These are phyloP conservation scores for Sus cebifrons DNA, from an alignment of 2,797 vertebrate species.

Conservation along the genomic window DNA sequence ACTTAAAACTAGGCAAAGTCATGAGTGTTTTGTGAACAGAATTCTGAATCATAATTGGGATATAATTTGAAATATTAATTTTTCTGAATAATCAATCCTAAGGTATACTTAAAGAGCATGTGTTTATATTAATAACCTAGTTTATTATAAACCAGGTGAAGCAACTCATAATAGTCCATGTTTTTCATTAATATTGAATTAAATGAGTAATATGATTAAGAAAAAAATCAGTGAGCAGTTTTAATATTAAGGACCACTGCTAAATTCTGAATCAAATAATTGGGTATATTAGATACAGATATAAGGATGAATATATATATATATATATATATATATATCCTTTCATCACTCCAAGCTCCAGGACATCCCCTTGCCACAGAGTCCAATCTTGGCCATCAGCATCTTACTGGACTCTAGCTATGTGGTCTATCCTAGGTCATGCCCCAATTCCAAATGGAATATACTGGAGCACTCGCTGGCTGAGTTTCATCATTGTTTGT, in stretches of 20 bases:
- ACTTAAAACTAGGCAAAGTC: slow-evolving; percentile 15
- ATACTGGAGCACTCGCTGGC: background rate
- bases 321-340: background rate
- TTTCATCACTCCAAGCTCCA: background rate
- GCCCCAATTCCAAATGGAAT: background rate
- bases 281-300: background rate
- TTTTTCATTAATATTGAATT: slow-evolving; percentile 12
- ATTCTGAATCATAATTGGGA: slow-evolving; percentile 32
- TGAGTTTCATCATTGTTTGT: background rate
- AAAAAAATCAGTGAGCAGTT: background rate
- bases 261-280: slow-evolving; percentile 25
- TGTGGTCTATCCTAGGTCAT: background rate
- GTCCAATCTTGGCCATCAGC: background rate
- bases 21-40: background rate
- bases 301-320: background rate
- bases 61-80: background rate
- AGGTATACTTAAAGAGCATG: background rate
- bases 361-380: background rate
- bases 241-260: background rate
- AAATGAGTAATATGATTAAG: slow-evolving; percentile 3
- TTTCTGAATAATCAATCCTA: slow-evolving; percentile 27
- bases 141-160: background rate
- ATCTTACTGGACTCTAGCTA: background rate
- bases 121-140: background rate
- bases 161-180: background rate